phyloP scores from a whole-genome alignment of 2,113 vertebrate genomes.

The Datnioides undecimradiatus region DNA sequence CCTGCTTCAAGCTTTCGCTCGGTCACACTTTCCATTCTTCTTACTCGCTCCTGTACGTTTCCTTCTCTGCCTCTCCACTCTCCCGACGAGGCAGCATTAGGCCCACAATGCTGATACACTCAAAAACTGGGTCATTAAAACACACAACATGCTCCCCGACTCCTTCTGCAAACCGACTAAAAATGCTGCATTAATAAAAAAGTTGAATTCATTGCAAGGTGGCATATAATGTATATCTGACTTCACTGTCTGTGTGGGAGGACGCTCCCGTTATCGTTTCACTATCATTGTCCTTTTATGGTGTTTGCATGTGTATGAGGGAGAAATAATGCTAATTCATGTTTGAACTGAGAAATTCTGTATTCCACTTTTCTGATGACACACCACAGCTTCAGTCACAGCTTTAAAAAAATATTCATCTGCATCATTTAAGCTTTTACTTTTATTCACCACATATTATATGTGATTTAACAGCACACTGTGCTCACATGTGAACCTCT shows the following conservation, averaged over 20 bases:
- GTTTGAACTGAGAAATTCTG: no score
- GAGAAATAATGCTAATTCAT: neutral
- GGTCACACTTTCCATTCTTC: conserved; percentile 52
- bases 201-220: neutral
- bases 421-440: no score
- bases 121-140: conserved; percentile 59
- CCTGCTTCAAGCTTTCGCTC: conserved; percentile 49
- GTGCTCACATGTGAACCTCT: no score
- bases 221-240: neutral
- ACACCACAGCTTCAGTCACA: no score
- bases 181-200: neutral
- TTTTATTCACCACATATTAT: no score
- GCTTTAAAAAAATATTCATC: no score
- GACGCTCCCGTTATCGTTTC: neutral
- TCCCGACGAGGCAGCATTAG: conserved; percentile 18
- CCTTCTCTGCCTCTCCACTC: conserved; percentile 12
- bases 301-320: neutral
- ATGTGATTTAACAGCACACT: no score
- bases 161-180: neutral
- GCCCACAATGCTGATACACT: conserved; percentile 22
- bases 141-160: neutral
- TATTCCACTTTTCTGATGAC: no score
- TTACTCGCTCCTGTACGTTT: neutral
- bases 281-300: neutral
- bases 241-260: neutral